Evolutionary conservation across 2,113 vertebrate species (phyloP), one percentile per base, ranked within the genome.

Genomic region (Chloropsis cyanopogon): DNA sequence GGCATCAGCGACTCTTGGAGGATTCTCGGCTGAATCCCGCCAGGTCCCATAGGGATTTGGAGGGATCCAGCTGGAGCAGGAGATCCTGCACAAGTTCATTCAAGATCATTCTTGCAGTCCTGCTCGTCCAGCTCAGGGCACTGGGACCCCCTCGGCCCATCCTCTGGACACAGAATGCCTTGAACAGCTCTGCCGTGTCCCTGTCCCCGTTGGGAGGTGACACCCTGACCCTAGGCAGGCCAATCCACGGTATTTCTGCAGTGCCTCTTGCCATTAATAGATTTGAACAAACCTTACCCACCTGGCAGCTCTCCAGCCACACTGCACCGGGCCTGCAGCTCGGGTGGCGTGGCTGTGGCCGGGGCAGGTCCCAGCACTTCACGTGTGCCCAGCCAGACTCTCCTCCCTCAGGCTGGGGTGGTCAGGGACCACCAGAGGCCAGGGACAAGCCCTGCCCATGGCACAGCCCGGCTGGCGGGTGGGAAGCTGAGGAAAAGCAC

Each of bases 341-440:
- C 3, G 0, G 13, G 1, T 4, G 10, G 42, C 35, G 11, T 13
- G 47, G 21, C 1, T 21, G 64, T 23, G 65, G 14, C 46, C 85
- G 13, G 42, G 0, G 26, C 65, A 68, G 50, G 21, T 56, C 31
- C 16, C 46, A 20, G 59, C 44, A 7, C 39, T 12, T 3, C 29
- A 12, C 28, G 3, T 7, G 50, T 14, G n/a, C 11, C 47, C 28
- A 10, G 1, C 9, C 77, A 23, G 39, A 4, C 39, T 9, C 18
- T 3, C 19, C 18, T 3, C 19, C 31, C 64, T n/a, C 47, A 16
- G 8, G 69, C 44, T 1, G 0, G 24, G 42, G 10, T 5, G 14
- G 3, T 6, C 35, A 7, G 53, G 25, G 8, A 29, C 16, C 42
- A 68, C 64, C 29, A 5, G 3, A 3, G 13, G 24, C 20, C 3